phyloP scores from a whole-genome alignment of 2,113 vertebrate genomes.

The Rhinoptilus africanus region DNA sequence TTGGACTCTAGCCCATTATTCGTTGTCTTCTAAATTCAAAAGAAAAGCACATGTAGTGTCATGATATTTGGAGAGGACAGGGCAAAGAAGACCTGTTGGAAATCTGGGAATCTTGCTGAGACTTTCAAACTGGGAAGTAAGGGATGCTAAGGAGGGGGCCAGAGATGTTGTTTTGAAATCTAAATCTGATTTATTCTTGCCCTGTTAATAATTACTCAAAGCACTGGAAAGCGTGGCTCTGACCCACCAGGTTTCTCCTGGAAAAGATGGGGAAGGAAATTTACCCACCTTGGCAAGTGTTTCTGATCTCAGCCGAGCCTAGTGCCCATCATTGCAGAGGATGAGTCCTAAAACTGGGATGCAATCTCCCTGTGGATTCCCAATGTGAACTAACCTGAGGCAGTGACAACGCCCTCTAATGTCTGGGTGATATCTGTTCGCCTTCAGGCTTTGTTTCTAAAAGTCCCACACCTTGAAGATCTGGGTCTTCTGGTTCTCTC shows the following conservation, averaged over 20 bases:
- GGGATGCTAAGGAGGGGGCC: background rate
- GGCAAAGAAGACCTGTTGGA: background rate
- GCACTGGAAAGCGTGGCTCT: background rate
- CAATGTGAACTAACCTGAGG: fast-evolving
- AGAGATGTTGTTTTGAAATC: background rate
- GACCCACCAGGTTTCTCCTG: background rate
- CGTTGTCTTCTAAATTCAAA: background rate
- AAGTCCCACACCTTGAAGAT: background rate
- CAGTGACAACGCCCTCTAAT: background rate
- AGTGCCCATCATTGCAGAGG: background rate
- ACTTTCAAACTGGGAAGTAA: background rate
- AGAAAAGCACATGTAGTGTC: background rate
- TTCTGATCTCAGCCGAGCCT: background rate
- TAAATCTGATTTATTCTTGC: background rate
- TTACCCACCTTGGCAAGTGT: background rate
- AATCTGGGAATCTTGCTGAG: background rate
- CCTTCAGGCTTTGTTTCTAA: fast-evolving
- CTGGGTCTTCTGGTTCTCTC: background rate
- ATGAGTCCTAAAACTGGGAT: background rate
- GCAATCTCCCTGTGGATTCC: background rate
- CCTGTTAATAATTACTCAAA: background rate
- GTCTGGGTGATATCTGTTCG: background rate
- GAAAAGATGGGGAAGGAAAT: background rate
- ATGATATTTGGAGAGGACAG: background rate
- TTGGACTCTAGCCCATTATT: background rate